These are phyloP conservation scores for Esperia sulphurella DNA, from an alignment of 2,888 invertebrate genomes.

Conservation along the genomic window DNA sequence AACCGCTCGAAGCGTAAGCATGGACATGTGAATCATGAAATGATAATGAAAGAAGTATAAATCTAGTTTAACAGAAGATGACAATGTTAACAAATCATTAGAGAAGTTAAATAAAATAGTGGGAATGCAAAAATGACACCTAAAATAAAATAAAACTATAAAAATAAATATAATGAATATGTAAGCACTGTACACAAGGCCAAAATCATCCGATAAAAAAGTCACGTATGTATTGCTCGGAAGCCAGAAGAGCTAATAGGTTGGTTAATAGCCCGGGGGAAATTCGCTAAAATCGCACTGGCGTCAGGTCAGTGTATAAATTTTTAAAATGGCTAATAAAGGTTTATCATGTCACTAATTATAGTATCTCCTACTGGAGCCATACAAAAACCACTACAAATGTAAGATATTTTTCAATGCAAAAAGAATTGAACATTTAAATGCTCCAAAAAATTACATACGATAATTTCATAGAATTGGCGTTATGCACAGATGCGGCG, in stretches of 20 bases:
- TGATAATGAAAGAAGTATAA: conserved; percentile 26
- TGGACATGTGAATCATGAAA: conserved; percentile 21
- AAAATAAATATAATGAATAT: conserved; percentile 5
- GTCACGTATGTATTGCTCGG: too few species aligned
- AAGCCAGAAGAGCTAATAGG: too few species aligned
- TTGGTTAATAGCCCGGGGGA: too few species aligned
- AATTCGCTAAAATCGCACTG: too few species aligned
- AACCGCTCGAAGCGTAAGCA: conserved; percentile 48
- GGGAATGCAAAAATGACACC: neutral
- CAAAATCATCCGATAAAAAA: conserved; percentile 7
- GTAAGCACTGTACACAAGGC: conserved; percentile 22
- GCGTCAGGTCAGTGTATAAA: too few species aligned
- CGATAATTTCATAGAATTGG: neutral
- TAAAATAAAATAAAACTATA: neutral
- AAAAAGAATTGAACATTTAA: too few species aligned
- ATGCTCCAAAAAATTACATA: too few species aligned
- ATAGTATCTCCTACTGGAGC: too few species aligned
- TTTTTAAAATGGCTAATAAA: too few species aligned
- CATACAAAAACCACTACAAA: too few species aligned
- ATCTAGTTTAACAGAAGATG: conserved; percentile 19
- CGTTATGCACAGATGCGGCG: conserved; percentile 20
- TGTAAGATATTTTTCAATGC: too few species aligned
- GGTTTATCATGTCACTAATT: too few species aligned
- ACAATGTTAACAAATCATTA: neutral
- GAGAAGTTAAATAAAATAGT: neutral